These are phyloP conservation scores for Limosa lapponica DNA, from an alignment of 2,797 vertebrate genomes.

Conservation along the genomic window DNA sequence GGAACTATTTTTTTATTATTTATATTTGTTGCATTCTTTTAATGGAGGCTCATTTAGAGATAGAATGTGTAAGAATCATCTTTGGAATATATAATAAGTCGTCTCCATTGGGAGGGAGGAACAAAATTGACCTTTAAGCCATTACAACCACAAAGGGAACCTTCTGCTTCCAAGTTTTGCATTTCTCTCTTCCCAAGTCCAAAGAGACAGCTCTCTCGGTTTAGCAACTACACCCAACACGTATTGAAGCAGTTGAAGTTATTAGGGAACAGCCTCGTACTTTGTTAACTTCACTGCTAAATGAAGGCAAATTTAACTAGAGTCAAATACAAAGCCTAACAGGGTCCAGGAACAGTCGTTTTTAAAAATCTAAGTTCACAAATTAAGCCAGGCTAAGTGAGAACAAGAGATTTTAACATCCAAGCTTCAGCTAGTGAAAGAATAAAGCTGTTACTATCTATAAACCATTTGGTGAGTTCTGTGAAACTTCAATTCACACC, in stretches of 20 bases:
- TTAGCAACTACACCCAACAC: not conserved
- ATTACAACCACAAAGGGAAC: not conserved
- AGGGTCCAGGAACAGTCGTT: not conserved
- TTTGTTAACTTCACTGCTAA: not conserved
- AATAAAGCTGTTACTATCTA: constrained; percentile 5
- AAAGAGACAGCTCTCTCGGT: not conserved
- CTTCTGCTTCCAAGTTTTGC: not conserved
- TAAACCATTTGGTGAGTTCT: not conserved
- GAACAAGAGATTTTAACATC: not conserved
- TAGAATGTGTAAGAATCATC: not conserved
- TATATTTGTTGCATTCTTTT: not conserved
- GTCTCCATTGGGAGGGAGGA: not conserved
- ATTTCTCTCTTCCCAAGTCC: not conserved
- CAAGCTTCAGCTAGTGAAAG: not conserved
- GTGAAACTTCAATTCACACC: not conserved
- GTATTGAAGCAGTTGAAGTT: not conserved
- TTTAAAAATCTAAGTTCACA: not conserved
- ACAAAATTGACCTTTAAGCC: not conserved
- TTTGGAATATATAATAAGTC: not conserved
- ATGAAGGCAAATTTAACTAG: not conserved
- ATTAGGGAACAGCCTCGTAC: not conserved
- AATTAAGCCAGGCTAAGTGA: not conserved
- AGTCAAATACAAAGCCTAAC: not conserved
- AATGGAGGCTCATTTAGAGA: not conserved
- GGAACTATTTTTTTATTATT: not conserved